These are phyloP conservation scores for Gymnogyps californianus DNA, from an alignment of 2,113 vertebrate species.

Conservation along the genomic window DNA sequence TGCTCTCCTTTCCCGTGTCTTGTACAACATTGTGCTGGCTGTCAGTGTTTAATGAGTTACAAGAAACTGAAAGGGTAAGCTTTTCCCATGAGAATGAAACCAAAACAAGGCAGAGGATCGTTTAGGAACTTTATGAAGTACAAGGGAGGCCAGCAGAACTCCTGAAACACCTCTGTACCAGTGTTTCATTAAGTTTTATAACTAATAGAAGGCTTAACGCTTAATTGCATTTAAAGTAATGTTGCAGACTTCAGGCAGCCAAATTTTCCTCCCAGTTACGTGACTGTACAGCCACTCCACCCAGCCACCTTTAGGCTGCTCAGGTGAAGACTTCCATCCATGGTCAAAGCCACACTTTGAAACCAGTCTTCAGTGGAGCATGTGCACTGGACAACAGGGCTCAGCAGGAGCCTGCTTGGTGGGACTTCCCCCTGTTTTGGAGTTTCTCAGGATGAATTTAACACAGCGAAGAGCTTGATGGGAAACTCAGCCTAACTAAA, in stretches of 20 bases:
- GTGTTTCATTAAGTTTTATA: neutral
- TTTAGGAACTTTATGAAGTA: neutral
- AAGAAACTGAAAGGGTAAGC: neutral
- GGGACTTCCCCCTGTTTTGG: neutral
- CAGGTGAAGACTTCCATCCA: neutral
- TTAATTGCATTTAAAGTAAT: neutral
- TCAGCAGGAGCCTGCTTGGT: neutral
- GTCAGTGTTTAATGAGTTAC: neutral
- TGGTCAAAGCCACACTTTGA: neutral
- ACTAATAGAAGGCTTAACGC: neutral
- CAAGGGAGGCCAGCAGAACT: neutral
- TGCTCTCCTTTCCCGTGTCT: neutral
- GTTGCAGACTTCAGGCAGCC: neutral
- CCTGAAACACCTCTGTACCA: neutral
- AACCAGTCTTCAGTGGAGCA: neutral
- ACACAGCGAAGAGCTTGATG: neutral
- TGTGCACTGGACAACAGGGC: neutral
- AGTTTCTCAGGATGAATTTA: neutral
- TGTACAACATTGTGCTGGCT: neutral
- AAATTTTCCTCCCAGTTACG: neutral
- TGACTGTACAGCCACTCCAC: fast-evolving
- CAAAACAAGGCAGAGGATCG: neutral
- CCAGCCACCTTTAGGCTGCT: neutral
- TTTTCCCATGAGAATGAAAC: neutral
- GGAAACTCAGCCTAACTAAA: neutral